A percentile compares a stretch with the other conserved stretches of the same genome.
Conservation (phyloP, 35 echinoderm and acorn worm genomes). For the Chiridota heheva region DNA sequence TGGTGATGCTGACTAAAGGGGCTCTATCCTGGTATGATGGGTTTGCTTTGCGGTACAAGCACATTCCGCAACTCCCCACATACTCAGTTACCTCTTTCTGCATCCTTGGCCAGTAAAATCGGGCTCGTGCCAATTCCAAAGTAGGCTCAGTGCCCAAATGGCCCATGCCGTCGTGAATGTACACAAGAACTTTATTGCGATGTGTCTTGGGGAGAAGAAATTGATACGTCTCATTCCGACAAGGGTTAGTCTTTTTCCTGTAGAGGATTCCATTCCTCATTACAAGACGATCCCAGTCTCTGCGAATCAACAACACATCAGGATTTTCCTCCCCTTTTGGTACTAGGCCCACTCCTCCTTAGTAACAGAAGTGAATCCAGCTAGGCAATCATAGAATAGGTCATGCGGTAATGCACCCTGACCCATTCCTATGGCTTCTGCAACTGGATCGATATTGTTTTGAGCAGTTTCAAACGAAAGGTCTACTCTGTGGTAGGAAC, state of each 20-base stretch:
- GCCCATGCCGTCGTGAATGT: constrained; percentile 47
- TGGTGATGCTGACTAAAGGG: constrained; percentile 26
- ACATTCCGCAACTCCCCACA: constrained; percentile 34
- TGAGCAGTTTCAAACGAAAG: background rate
- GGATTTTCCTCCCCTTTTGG: constrained; percentile 5
- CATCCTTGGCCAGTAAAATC: constrained; percentile 67
- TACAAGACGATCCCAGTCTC: constrained; percentile 48
- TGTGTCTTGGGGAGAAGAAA: constrained; percentile 52
- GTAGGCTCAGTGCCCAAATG: constrained; percentile 56
- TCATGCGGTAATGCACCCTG: background rate
- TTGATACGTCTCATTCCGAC: constrained; percentile 30
- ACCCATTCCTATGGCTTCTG: background rate
- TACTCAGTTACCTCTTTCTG: constrained; percentile 19
- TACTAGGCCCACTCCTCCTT: constrained; percentile 13
- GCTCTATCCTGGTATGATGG: constrained; percentile 6
- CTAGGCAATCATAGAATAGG: background rate
- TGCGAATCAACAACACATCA: background rate
- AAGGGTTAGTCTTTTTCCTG: background rate
- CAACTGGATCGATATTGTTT: background rate
- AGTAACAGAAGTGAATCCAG: constrained; percentile 6
- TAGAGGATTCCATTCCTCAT: constrained; percentile 29
- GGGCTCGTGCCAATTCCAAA: constrained; percentile 25
- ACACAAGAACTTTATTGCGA: constrained; percentile 18
- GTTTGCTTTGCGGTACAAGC: constrained; percentile 21
- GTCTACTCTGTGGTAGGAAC: background rate